Evolutionary conservation across 1,140 invertebrate species (phyloP), one percentile per base, ranked within the genome.

Genomic region (Zaprionus taronus): DNA sequence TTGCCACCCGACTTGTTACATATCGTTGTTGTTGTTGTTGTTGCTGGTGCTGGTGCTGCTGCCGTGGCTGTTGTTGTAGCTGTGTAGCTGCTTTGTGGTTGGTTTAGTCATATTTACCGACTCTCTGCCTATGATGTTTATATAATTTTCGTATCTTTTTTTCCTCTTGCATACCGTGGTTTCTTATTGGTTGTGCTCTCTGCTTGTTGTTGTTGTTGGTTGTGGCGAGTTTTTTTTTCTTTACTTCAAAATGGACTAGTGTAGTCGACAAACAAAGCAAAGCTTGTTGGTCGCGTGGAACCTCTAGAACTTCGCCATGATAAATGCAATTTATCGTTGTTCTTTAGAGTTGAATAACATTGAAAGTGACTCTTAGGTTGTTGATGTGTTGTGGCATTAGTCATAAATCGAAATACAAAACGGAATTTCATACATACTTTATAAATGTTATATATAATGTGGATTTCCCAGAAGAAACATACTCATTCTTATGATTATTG

Each of bases 1-100:
- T 75, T 78, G 81, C 85, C 85, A 90, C 78, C 78, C 77, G 84
- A 89, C 81, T 85, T 85, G 85, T 89, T 89, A 89, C 81, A 90
- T 89, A 89, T 89, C 58, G 75, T 75, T 77, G 79, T 73, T 69
- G 73, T 60, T 80, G 57, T 66, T 62, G 56, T 67, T 69, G 56
- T 67, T 69, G 55, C 44, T 80, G 73, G 31, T 64, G 74, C 15
- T 69, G 63, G 36, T 80, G 73, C 24, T 64, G 74, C 15, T 69
- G 79, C 70, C 74, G 79, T 70, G 65, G 73, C 55, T 69, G 80
- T 66, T 63, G 67, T 58, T 63, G 56, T 72, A 67, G 49, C 67
- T 56, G 31, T 44, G 68, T 44, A 24, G 36, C 81, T 83, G 80
- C 70, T 72, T 80, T 89, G 84, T 79, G 81, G 84, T 87, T 83